Percentiles rank a stretch among this genome's conserved stretches.
Evolutionary conservation across 2,797 vertebrate species (phyloP).

Genomic region (Tolypeutes matacus): DNA sequence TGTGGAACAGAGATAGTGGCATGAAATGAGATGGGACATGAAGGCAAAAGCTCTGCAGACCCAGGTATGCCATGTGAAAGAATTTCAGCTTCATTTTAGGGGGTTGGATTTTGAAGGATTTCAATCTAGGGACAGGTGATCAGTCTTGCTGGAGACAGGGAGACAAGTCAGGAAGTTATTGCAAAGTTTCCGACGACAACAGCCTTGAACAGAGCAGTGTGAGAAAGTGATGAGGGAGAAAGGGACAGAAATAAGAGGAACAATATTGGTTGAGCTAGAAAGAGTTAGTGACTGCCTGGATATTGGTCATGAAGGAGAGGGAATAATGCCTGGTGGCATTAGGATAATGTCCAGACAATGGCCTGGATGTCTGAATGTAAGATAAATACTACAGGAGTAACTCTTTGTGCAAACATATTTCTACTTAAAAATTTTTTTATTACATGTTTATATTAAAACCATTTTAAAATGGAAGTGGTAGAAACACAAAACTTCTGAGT

Average conservation of each 20-base stretch:
- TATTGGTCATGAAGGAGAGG: not conserved
- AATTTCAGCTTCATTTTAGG: not conserved
- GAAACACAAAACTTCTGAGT: not conserved
- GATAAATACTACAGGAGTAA: not conserved
- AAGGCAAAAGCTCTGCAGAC: not conserved
- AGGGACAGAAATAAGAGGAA: not conserved
- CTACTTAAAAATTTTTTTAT: not conserved
- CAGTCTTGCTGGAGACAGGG: not conserved
- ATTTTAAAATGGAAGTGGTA: not conserved
- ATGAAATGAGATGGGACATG: not conserved
- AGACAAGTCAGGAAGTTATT: not conserved
- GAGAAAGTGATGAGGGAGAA: not conserved
- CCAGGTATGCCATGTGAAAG: not conserved
- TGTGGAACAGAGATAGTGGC: not conserved
- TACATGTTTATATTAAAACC: not conserved
- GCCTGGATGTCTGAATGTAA: not conserved
- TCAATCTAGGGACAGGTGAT: not conserved
- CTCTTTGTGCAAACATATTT: not conserved
- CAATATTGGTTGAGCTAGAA: not conserved
- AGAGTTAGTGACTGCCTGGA: not conserved
- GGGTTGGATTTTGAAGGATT: not conserved
- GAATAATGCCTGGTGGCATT: not conserved
- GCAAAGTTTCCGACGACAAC: not conserved
- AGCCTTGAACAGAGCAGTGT: not conserved
- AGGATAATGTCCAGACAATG: not conserved